phyloP scores from a whole-genome alignment of 92 coral and sea anemone species.

The Epizoanthus stellaris region DNA sequence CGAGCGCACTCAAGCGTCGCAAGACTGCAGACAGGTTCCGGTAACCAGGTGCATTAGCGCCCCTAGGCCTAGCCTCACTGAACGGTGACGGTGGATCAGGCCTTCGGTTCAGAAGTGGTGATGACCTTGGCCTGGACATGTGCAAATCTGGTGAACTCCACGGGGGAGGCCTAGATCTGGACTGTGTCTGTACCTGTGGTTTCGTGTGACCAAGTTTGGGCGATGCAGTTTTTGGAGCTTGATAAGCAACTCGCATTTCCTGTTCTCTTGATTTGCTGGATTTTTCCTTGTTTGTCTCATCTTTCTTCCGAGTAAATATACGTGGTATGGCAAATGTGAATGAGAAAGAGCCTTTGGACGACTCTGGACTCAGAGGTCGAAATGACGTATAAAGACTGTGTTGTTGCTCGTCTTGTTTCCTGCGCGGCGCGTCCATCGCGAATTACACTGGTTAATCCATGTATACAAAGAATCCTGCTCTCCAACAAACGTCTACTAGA shows the following conservation, averaged over 20 bases:
- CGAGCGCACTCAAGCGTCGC: slow-evolving; percentile 75
- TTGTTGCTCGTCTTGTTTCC: slow-evolving; percentile 49
- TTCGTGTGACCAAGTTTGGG: neutral
- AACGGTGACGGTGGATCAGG: slow-evolving; percentile 20
- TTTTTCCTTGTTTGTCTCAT: slow-evolving; percentile 53
- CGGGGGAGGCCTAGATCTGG: slow-evolving; percentile 12
- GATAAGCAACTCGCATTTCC: slow-evolving; percentile 27
- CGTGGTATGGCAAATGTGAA: slow-evolving; percentile 53
- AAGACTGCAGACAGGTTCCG: slow-evolving; percentile 80
- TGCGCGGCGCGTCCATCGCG: slow-evolving; percentile 26
- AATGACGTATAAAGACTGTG: slow-evolving; percentile 90
- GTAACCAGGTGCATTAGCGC: slow-evolving; percentile 59
- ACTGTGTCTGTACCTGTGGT: slow-evolving; percentile 3
- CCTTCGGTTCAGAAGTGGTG: slow-evolving; percentile 62
- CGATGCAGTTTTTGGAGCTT: neutral
- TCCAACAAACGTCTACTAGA: neutral
- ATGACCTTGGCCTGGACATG: slow-evolving; percentile 65
- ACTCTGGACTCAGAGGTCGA: slow-evolving; percentile 89
- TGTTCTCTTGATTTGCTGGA: slow-evolving; percentile 36
- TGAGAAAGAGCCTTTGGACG: slow-evolving; percentile 67
- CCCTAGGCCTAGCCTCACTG: slow-evolving; percentile 31
- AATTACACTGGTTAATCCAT: neutral
- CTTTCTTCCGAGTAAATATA: slow-evolving; percentile 67
- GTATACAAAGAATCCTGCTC: neutral
- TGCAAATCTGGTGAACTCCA: slow-evolving; percentile 46